phyloP scores from a whole-genome alignment of 2,113 vertebrate genomes.

The Phylloscopus trochiloides region DNA sequence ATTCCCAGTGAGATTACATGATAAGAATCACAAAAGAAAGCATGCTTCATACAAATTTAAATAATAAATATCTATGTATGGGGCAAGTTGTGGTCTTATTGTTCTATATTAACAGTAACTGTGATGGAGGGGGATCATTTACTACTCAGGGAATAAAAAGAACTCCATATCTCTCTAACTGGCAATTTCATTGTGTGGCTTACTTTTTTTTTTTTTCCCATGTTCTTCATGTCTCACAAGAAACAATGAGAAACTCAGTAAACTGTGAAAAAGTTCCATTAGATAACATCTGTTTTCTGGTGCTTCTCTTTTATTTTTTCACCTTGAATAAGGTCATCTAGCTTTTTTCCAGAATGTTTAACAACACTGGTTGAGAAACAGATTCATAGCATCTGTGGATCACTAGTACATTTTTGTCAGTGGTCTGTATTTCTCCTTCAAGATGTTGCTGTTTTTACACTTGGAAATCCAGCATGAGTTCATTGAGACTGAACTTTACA shows the following conservation, averaged over 20 bases:
- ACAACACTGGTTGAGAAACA: background rate
- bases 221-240: background rate
- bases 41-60: background rate
- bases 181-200: background rate
- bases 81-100: background rate
- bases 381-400: background rate
- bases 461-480: background rate
- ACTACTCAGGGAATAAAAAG: background rate
- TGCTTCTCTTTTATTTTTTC: background rate
- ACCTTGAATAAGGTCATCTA: background rate
- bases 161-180: background rate
- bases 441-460: background rate
- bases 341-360: background rate
- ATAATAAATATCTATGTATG: background rate
- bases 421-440: background rate
- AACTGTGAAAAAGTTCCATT: background rate
- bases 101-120: background rate
- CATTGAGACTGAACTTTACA: background rate
- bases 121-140: background rate
- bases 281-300: background rate
- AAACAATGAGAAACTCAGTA: background rate
- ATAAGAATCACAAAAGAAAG: background rate
- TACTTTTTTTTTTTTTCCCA: background rate
- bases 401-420: background rate
- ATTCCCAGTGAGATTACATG: background rate